Evolutionary conservation across 2,888 invertebrate species (phyloP), one percentile per base, ranked within the genome.

Genomic region (Athalia circularis): DNA sequence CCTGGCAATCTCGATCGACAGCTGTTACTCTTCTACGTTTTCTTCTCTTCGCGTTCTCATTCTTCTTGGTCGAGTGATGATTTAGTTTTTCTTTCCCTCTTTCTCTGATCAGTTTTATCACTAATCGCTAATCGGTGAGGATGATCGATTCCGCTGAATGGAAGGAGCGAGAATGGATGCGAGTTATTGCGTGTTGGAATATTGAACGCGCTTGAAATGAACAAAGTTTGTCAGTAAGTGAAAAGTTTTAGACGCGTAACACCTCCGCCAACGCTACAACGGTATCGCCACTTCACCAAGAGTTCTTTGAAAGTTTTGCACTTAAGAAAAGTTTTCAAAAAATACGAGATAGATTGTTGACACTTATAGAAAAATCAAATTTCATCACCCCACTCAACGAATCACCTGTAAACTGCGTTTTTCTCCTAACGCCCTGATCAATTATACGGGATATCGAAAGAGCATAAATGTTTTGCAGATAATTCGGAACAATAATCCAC

Each of bases 141-240:
- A 72, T 72, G 57, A 72, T 72, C 59, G 72, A 59, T 15, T 50
- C 0, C 9, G 62, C 5, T 15, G 72, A 11, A 47, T 43, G 11
- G 5, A 50, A 1, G 62, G 1, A 11, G 29, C 11, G 52, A 7
- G 15, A 29, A 7, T 15, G 54, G 70, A 70, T 29, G 54, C 9
- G 43, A 70, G 57, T 43, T 68, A 64, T 64, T 64, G 65, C 59
- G 57, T 57, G 54, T 29, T 2, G 43, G 75, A 29, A 29, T 29
- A 29, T 29, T 29, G 29, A 29, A 29, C 29, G 29, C 29, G 75
- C 75, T 15, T 43, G 61, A 75, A 75, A 75, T 75, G 64, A 75
- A 75, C 75, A 75, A 75, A 75, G 62, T 75, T 75, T 52, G 50
- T 48, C 62, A 64, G 61, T 75, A 75, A 75, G 75, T 75, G 75